Evolutionary conservation across 2,797 vertebrate species (phyloP).

Genomic region (Danio kyathit): DNA sequence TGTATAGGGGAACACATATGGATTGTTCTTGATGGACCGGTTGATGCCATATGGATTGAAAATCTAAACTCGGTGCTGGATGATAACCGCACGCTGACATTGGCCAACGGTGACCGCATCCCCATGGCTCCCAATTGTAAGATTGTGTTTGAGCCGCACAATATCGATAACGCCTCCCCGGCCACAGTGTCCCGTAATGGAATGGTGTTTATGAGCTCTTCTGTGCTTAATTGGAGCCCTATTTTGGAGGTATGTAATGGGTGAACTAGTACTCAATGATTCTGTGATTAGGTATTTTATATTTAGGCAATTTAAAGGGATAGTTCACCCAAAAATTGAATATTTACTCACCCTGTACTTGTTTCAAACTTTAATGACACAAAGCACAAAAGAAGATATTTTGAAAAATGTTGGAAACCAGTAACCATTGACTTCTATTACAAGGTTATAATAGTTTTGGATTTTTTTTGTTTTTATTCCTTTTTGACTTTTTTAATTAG

Average conservation of each 20-base stretch:
- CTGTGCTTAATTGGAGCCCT: conserved; percentile 91
- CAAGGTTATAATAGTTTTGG: too few species aligned
- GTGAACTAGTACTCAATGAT: not conserved
- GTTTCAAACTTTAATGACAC: too few species aligned
- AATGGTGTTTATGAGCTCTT: conserved; percentile 99
- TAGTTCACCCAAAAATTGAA: too few species aligned
- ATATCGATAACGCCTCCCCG: conserved; percentile 97
- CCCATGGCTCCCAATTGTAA: conserved; percentile 98
- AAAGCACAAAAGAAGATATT: not conserved
- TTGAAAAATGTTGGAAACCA: too few species aligned
- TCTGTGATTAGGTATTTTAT: not conserved
- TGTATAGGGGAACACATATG: conserved; percentile 92
- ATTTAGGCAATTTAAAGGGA: not conserved
- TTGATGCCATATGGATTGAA: conserved; percentile 98
- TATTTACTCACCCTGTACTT: too few species aligned
- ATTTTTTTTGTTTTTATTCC: too few species aligned
- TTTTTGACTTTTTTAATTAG: too few species aligned
- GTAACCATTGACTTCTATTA: too few species aligned
- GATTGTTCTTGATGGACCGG: conserved; percentile 97
- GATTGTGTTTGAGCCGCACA: conserved; percentile 95
- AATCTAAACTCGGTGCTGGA: conserved; percentile 98
- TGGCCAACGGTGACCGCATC: conserved; percentile 96
- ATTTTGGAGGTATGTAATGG: conserved; percentile 87
- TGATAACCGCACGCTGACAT: conserved; percentile 94
- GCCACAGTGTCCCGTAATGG: conserved; percentile 97